Evolutionary conservation across 2,797 vertebrate genomes (phyloP), one percentile per base, ranked within the genome.

Genomic region (Morus bassanus): DNA sequence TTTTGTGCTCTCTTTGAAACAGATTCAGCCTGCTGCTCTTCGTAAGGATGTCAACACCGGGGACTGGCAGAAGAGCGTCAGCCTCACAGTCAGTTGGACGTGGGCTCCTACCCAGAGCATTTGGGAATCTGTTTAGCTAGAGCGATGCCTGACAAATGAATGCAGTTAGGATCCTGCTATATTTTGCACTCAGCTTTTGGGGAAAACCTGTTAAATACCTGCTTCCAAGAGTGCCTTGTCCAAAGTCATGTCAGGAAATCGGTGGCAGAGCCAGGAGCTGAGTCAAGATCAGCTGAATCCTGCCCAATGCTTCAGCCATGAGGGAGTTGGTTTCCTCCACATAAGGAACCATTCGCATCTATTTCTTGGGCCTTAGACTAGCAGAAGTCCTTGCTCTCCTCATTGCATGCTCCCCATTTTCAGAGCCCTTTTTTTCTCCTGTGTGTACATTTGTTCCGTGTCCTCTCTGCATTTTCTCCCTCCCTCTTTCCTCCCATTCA

Each of bases 361-460:
- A 1, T 33, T 67, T 28, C 68, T 18, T 33, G 27, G 13, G 1
- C 61, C 23, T 33, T 18, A 24, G 19, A 8, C 23, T 7, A 5
- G 19, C 15, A 23, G 46, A 82, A 74, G 30, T 28, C 75, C 41
- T 48, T 18, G 9, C 27, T 70, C n/a, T 72, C 63, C 67, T n/a
- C 54, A 4, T 28, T 45, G 61, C 37, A 16, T 0, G 0, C 22
- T 63, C 51, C 37, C 9, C 3, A 0, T 50, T 78, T 79, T 7
- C 75, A 48, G 10, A 73, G 15, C 37, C 4, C 2, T 45, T 78
- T 37, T 45, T 51, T 30, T 7, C 37, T 27, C 35, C 56, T 6
- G 5, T 16, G 8, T 17, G 22, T 23, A 7, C 33, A 14, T 77
- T 35, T 56, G 23, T 33, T 69, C 73, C 0, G 0, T 5, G 18